Evolutionary conservation across 37 sponge, comb jelly and placozoan species (phyloP), one percentile per base, ranked within the genome.

Genomic region (Spongilla lacustris): DNA sequence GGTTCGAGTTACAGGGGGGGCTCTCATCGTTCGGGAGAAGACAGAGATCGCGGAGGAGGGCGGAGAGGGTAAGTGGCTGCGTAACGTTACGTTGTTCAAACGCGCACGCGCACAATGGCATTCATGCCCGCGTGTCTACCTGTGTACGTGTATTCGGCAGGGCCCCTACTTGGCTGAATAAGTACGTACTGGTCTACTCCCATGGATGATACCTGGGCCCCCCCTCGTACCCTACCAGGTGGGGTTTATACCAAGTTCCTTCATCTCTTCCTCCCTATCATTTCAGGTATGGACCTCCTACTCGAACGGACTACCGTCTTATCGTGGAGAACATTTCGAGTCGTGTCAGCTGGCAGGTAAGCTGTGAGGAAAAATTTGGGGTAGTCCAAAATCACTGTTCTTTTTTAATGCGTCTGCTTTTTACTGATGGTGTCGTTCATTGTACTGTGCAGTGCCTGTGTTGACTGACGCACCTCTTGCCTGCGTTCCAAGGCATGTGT

Each of bases 291-390:
- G 98, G 98, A 1, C 98, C 96, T 10, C 98, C 98, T 9, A 77
- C 83, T 19, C 68, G 96, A 0, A 98, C 98, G 13, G 97, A 96
- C 28, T 89, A 92, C 76, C 86, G 99, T 0, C 77, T 97, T 17
- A 38, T 90, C 13, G 95, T 99, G 24, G 97, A 99, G 87, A 97
- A 97, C 66, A 82, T 99, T 24, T 99, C 99, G 12, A 95, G 94
- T 67, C 89, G 98, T 71, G 92, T 93, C 75, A 95, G 94, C 85
- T 99, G 99, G 99, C 98, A 97, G 94, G 96, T 93, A 73, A 68
- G 91, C 35, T 58, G 58, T 58, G 58, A 17, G 58, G 58, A 58
- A 58, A 6, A 6, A 6, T 41, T 41, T 6, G 41, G 41, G 41
- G 41, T 41, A n/a, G n/a, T n/a, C n/a, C n/a, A n/a, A n/a, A n/a